Conservation (phyloP, 2,888 invertebrate genomes). For the Patella depressa region DNA sequence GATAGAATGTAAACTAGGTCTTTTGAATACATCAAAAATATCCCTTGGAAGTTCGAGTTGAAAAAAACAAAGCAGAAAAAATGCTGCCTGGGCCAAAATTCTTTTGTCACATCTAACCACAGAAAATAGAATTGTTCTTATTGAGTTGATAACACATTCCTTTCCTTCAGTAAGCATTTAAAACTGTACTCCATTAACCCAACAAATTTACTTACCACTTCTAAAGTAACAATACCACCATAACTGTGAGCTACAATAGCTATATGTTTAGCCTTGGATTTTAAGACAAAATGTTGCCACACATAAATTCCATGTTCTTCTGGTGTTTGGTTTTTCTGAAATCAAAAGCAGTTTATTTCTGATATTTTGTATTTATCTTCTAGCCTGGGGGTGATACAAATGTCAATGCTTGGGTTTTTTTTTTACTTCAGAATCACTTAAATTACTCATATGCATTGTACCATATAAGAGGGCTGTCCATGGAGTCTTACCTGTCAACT, state of each 20-base stretch:
- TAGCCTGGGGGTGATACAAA: too few species aligned
- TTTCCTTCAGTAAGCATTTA: too few species aligned
- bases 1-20: too few species aligned
- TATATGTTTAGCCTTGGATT: constrained; percentile 77
- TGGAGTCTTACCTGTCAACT: too few species aligned
- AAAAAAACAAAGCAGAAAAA: not conserved
- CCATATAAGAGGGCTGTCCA: too few species aligned
- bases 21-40: too few species aligned
- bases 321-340: constrained; percentile 75
- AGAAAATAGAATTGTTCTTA: not conserved
- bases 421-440: too few species aligned
- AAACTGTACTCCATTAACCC: too few species aligned
- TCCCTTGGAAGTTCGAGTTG: too few species aligned
- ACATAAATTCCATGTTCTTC: constrained; percentile 79
- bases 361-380: too few species aligned
- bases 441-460: too few species aligned
- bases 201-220: constrained; percentile 73
- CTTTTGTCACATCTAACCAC: not conserved
- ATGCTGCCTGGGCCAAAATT: not conserved
- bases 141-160: not conserved
- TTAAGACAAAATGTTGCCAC: constrained; percentile 79
- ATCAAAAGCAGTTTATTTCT: not conserved
- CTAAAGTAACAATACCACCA: constrained; percentile 80
- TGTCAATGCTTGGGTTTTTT: too few species aligned
- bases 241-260: constrained; percentile 86